Base-by-base conservation (phyloP, 2,888 invertebrate species). In the Cantharis flavilabris region DNA sequence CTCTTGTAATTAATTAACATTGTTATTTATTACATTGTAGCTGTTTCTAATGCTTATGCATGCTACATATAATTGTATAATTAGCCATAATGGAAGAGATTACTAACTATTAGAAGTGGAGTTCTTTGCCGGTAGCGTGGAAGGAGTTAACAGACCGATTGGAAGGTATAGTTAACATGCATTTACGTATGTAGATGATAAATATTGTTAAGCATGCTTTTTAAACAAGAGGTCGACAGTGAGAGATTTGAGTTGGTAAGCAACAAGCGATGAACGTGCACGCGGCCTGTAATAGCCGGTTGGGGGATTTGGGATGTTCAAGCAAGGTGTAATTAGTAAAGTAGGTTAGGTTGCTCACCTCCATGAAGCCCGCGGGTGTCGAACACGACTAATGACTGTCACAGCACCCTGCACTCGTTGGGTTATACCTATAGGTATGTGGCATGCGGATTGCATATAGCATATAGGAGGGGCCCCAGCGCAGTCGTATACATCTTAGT, bases 401-500 rank as follows among this genome's bases (percentile, higher is more conserved):
- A 88, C 88, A 86, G 84, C 86, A 86, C 86, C 87, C 87, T 87
- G 86, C 86, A 87, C 87, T 87, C 86, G 85, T 86, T 84, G 85
- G 84, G 84, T 85, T 86, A 87, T 88, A 88, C 87, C 87, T 88
- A 88, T 87, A 87, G 88, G 88, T 87, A 87, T 88, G 86, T 87
- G 87, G 86, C 87, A 86, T 88, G 88, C 88, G 88, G 87, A 88
- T 87, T 88, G 88, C 88, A 88, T 88, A 88, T 87, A 88, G 87
- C 87, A 88, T 87, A 88, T 87, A 88, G 88, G 88, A 88, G 88
- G 88, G 88, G 88, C 87, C 86, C 90, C 89, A 90, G 91, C 91
- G 91, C 91, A 91, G 91, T 89, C 91, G 91, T 91, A 91, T 90
- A 91, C 91, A 91, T 91, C 89, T 89, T 89, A 88, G 87, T 86